Evolutionary conservation across 2,113 vertebrate species (phyloP).

Genomic region (Crotalus horridus): DNA sequence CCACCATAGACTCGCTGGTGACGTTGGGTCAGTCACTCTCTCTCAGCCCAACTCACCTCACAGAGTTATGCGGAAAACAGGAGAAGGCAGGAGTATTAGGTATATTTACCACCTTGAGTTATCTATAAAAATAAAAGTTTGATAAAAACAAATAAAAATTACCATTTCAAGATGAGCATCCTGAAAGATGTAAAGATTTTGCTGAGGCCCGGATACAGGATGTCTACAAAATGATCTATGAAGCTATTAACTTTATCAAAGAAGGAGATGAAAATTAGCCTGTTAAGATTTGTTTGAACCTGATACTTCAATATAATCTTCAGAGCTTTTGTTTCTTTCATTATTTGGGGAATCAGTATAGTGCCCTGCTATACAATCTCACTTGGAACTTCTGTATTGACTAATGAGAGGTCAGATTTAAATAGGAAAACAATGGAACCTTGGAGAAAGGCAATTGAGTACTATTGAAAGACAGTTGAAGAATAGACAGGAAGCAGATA

Average conservation of each 20-base stretch:
- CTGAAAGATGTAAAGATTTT: background rate
- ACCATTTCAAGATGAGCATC: background rate
- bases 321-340: background rate
- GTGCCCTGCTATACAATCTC: background rate
- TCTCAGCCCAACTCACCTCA: background rate
- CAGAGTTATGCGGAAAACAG: background rate
- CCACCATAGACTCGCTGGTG: no score
- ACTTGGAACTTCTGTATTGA: background rate
- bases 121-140: background rate
- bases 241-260: background rate
- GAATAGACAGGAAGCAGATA: background rate
- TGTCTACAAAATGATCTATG: background rate
- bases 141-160: background rate
- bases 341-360: background rate
- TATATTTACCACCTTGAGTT: background rate
- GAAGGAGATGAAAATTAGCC: background rate
- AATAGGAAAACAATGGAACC: background rate
- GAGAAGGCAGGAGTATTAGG: background rate
- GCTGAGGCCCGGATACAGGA: background rate
- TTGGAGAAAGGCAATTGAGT: conserved; percentile 8
- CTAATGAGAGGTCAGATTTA: background rate
- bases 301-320: background rate
- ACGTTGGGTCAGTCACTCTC: no score
- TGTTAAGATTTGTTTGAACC: background rate
- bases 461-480: background rate